Base-by-base conservation (phyloP, 2,113 vertebrate species). In the Apodemus sylvaticus region DNA sequence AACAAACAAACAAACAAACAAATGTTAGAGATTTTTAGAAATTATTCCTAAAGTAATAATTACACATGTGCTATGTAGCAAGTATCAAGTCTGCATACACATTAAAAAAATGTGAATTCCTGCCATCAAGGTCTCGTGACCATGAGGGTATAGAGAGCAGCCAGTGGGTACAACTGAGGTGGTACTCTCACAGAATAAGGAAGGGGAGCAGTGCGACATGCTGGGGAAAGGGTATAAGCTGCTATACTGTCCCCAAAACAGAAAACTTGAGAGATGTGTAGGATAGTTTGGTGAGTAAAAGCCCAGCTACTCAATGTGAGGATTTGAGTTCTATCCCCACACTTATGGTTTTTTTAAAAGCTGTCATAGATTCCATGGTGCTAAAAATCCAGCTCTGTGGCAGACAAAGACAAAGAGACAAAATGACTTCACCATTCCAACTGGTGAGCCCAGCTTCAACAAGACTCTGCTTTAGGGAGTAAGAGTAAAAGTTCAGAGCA, bases 1-100 rank as follows among this genome's bases (percentile, higher is more conserved):
- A 85, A n/a, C n/a, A n/a, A n/a, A n/a, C n/a, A n/a, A n/a, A n/a
- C n/a, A n/a, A n/a, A n/a, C n/a, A n/a, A 58, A 64, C 39, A 64
- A 82, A 60, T 64, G 26, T 83, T 8, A n/a, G 42, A 73, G 14
- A 20, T 17, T 60, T 83, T 31, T 53, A 48, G 64, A 82, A 58
- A 58, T 71, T 90, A 86, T 68, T 96, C 42, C 70, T 83, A 94
- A 90, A 92, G 53, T 70, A 48, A 1, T 86, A 55, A 2, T 86
- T 93, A 51, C n/a, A 66, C 9, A 83, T 14, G 36, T 90, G 55
- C 64, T 53, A 0, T 22, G 1, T 2, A 48, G 9, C 34, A 34
- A 70, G 13, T 42, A 0, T 16, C 39, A 31, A 90, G 19, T 20
- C 20, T 58, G 82, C 8, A 42, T 22, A 60, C 70, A 71, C 17